Evolutionary conservation across 2,888 invertebrate species (phyloP), one percentile per base, ranked within the genome.

Genomic region (Tinea semifulvella): DNA sequence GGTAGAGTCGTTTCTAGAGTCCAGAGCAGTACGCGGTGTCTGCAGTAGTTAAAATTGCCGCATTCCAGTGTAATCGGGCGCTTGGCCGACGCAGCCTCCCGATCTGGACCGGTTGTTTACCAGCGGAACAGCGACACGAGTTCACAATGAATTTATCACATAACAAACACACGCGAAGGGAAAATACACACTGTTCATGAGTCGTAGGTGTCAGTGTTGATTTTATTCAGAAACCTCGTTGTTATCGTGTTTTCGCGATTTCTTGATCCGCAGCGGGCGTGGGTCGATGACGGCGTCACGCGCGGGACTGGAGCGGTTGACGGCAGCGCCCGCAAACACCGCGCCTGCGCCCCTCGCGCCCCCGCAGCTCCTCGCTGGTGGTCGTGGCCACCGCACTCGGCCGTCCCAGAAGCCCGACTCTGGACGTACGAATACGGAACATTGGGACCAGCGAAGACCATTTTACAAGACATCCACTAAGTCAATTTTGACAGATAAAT

Each of bases 31-130:
- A 71, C 66, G 70, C 65, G 69, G 67, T 63, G 69, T 70, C 76
- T 69, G 77, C 76, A 76, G 76, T 76, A 74, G 77, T 76, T 77
- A 77, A 79, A 77, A 76, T 77, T 77, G 70, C 79, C 75, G 79
- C 79, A 80, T 80, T 80, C 79, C 79, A 68, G 68, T 69, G 71
- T 70, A 70, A 48, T 63, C 70, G 65, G 71, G 74, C 73, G 72
- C 67, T 66, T 65, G 69, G 68, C 68, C 68, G 68, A 64, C 72
- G 73, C 75, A 75, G 73, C 73, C 65, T 76, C 74, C 70, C 39
- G 26, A 26, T 17, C 36, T 28, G 45, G 45, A 45, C 45, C 40
- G 73, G 72, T 72, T 67, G 68, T 58, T 61, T 57, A 61, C 60
- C 56, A 56, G 57, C 53, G 53, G 54, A 52, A 50, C 53, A 48